Base-by-base conservation (phyloP, 92 coral and sea anemone genomes). In the Paragorgia papillata region DNA sequence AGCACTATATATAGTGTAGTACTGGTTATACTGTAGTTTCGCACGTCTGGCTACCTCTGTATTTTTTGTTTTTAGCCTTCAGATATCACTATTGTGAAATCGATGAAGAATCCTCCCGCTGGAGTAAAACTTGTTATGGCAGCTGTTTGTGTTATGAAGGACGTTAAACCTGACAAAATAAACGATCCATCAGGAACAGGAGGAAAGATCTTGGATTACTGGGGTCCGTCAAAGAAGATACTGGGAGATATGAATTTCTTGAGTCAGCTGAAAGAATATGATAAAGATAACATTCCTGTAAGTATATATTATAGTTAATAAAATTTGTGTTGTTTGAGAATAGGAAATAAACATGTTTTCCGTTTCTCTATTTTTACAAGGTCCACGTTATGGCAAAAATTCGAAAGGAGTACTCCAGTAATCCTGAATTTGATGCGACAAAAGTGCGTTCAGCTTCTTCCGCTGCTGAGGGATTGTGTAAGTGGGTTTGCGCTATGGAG, bases 101-200 rank as follows among this genome's bases (percentile, higher is more conserved):
- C 97, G 57, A 91, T 95, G 99, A 66, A 79, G 32, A 95, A 91
- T 73, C 99, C 99, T 31, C 99, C 99, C 9, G 97, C 97, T n/a
- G 99, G 97, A 17, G 95, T 95, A 28, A 95, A 95, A 76, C 99
- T 95, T 15, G 99, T 95, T 71, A 95, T 95, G 99, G 66, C 97
- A 35, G 99, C 99, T 20, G 97, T 95, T 31, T 95, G 99, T 53
- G 97, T 95, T 26, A 91, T 95, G 99, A 90, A 86, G 76, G 99
- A 91, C 69, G 88, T 95, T 27, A 95, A 91, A 63, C 99, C 99
- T 50, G 99, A 94, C 62, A 94, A 94, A 79, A 78, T 94, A 51
- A 89, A 89, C 57, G 98, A 94, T 63, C 98, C 98, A 9, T 92
- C 94, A 17, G 98, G 98, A 26, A 95, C 99, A 26, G 99, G 99